Evolutionary conservation across 1,140 invertebrate genomes (phyloP).

Genomic region (Grapholita molesta): DNA sequence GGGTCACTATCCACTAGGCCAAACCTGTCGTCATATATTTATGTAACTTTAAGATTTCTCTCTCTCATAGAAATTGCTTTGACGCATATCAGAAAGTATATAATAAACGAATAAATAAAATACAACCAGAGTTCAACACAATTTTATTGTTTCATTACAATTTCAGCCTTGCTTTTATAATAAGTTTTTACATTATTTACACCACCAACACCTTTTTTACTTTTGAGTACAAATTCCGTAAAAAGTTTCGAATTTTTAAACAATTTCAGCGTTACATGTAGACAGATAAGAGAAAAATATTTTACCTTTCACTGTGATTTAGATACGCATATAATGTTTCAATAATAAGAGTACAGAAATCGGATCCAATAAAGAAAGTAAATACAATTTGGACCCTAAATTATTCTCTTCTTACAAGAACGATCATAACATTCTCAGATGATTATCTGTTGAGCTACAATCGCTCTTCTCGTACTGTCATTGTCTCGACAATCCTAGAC

Average conservation of each 20-base stretch:
- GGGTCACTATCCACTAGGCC: no score
- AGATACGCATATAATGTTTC: conserved; percentile 43
- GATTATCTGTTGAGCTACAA: conserved; percentile 71
- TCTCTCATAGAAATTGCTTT: no score
- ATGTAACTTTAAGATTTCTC: no score
- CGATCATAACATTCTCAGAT: conserved; percentile 77
- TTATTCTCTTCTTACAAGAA: conserved; percentile 48
- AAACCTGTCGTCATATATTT: no score
- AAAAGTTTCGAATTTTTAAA: conserved; percentile 45
- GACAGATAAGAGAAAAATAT: conserved; percentile 62
- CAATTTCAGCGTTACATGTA: conserved; percentile 28
- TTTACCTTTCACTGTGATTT: conserved; percentile 50
- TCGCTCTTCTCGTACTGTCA: conserved; percentile 78
- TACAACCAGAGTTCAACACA: conserved; percentile 55
- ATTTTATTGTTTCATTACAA: conserved; percentile 76
- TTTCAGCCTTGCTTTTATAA: conserved; percentile 76
- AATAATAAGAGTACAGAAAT: conserved; percentile 39
- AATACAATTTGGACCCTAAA: conserved; percentile 32
- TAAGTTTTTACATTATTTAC: conserved; percentile 74
- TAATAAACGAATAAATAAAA: no score
- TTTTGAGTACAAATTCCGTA: conserved; percentile 65
- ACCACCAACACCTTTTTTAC: conserved; percentile 43
- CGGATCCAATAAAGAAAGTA: conserved; percentile 32
- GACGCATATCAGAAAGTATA: no score
- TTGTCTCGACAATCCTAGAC: conserved; percentile 76